A percentile compares a stretch with the other conserved stretches of the same genome.
These are phyloP conservation scores for Petrocephalus sullivani DNA, from an alignment of 2,797 vertebrate species.

Conservation along the genomic window DNA sequence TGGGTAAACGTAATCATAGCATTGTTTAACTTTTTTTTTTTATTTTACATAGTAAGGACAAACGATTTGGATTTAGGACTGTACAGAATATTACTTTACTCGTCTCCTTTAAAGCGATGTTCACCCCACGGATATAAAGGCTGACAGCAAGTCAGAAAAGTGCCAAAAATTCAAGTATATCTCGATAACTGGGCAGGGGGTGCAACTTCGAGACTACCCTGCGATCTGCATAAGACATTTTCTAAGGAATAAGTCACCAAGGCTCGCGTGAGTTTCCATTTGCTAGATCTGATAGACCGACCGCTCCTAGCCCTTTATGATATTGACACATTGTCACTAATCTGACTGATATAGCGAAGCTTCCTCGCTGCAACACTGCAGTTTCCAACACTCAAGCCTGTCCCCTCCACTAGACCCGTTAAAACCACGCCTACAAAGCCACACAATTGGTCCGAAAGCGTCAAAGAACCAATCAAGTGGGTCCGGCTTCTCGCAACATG, in stretches of 20 bases:
- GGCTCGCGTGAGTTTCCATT: slow-evolving; percentile 41
- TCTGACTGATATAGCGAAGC: slow-evolving; percentile 68
- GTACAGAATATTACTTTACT: background rate
- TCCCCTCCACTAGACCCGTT: slow-evolving; percentile 95
- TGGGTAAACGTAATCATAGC: background rate
- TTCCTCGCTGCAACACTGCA: slow-evolving; percentile 76
- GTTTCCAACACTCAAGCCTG: slow-evolving; percentile 99
- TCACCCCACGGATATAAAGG: background rate
- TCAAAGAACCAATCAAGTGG: slow-evolving; percentile 99
- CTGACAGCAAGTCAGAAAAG: background rate
- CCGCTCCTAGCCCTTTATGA: slow-evolving; percentile 63
- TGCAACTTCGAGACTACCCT: background rate
- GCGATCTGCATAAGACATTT: slow-evolving; percentile 30
- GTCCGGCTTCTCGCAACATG: slow-evolving; percentile 79
- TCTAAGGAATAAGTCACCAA: slow-evolving; percentile 55
- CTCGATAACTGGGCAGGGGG: slow-evolving; percentile 17
- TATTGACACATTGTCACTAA: slow-evolving; percentile 93
- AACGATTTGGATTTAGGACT: background rate
- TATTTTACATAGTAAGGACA: background rate
- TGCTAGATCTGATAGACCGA: slow-evolving; percentile 58
- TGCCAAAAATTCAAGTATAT: background rate
- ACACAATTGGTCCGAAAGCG: slow-evolving; percentile 99
- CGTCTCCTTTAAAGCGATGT: background rate
- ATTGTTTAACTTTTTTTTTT: background rate
- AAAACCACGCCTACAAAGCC: slow-evolving; percentile 95